Evolutionary conservation across 2,888 invertebrate species (phyloP), one percentile per base, ranked within the genome.

Genomic region (Neuroscelio doddi): DNA sequence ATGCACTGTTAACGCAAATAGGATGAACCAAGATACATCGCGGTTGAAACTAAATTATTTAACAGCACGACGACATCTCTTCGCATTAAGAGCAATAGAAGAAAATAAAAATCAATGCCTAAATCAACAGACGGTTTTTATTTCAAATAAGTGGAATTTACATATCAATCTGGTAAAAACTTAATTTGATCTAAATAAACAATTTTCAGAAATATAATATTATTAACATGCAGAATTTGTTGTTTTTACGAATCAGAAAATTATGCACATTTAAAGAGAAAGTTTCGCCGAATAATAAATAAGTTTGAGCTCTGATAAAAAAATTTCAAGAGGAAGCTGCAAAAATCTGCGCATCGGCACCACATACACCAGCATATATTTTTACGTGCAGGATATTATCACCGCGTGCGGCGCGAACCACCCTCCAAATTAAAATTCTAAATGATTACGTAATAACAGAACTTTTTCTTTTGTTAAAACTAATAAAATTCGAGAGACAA

Each of bases 341-440:
- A 1, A n/a, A 15, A 36, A 12, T 27, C 30, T 12, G 7, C 26
- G 14, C 58, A 26, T 32, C 72, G 63, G 50, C 5, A 26, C 26
- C 26, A n/a, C n/a, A n/a, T n/a, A n/a, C n/a, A n/a, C n/a, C n/a
- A n/a, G 26, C 26, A 26, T 26, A 26, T 26, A 7, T 26, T 26
- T 8, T 26, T 26, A 26, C 4, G 8, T 26, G 26, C 26, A 8
- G 26, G 9, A 34, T 21, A 14, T 27, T 42, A 27, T 27, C 2
- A 26, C 15, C 27, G 27, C 27, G 10, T 5, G 10, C 7, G 14
- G n/a, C n/a, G n/a, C n/a, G n/a, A n/a, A n/a, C n/a, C n/a, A n/a
- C n/a, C 32, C 52, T 15, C 27, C 34, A 38, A 38, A 59, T 41
- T 56, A 42, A 57, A 61, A 67, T 62, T 41, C 53, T 51, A 39